Evolutionary conservation across 2,797 vertebrate species (phyloP).

Genomic region (Prionace glauca): DNA sequence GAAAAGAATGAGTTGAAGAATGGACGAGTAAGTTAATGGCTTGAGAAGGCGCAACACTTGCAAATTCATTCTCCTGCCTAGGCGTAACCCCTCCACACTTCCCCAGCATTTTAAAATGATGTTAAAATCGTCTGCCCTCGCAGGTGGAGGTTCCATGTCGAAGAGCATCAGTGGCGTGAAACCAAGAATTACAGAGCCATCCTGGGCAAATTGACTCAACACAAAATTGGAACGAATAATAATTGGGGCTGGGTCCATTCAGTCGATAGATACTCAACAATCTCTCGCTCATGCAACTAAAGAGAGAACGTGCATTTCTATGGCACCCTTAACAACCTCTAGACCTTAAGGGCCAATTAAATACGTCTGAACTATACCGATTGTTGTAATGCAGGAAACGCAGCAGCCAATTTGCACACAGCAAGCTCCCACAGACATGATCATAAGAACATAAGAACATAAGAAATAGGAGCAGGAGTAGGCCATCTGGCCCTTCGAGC

Average conservation of each 20-base stretch:
- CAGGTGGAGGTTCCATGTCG: background rate
- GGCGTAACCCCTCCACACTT: background rate
- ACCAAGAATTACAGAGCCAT: background rate
- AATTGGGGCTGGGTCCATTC: background rate
- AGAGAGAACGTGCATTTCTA: background rate
- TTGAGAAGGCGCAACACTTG: background rate
- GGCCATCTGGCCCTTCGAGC: too few relatives aligned
- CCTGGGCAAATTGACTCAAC: background rate
- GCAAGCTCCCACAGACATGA: background rate
- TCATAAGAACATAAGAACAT: too few relatives aligned
- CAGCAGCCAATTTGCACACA: background rate
- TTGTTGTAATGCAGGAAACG: background rate
- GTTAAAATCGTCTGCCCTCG: background rate
- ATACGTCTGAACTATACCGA: background rate
- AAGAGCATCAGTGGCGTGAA: background rate
- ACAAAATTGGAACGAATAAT: background rate
- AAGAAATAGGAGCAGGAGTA: too few relatives aligned
- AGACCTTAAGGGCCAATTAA: background rate
- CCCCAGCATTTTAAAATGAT: background rate
- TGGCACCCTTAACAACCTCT: background rate
- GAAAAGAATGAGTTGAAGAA: background rate
- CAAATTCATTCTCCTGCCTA: background rate
- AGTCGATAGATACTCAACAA: background rate
- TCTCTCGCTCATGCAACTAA: background rate
- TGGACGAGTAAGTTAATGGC: background rate